Evolutionary conservation across 2,797 vertebrate genomes (phyloP), one percentile per base, ranked within the genome.

Genomic region (Channa striata): DNA sequence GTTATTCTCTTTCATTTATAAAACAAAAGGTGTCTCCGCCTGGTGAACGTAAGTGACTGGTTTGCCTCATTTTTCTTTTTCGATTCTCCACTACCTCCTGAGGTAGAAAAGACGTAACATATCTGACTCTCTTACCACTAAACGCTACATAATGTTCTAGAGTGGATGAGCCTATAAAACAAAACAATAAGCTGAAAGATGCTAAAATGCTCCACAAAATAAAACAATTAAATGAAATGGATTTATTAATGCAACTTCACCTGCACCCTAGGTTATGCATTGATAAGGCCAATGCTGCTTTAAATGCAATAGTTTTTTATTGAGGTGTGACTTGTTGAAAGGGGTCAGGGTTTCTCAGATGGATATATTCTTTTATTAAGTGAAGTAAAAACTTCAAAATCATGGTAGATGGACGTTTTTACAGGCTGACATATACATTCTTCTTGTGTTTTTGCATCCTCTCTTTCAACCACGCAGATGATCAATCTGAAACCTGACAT

Each of bases 401-500:
- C 68, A 12, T 30, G 25, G 25, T 6, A 3, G 6, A 10, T 54
- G 33, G 11, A 12, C 1, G 47, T 39, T 9, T 59, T 48, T 11
- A 12, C 56, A 17, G 9, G 8, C 14, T 10, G 48, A 43, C 13
- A 74, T 65, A 46, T 8, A 20, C 59, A 14, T 46, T 30, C 19
- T 50, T 61, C 49, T 59, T 74, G 16, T 19, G 43, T 1, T 46
- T n/a, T 17, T 62, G 7, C 57, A 34, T 76, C 57, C 65, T 65
- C 52, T 53, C 12, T 23, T 56, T 46, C 8, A 43, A 60, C 78
- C 63, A 78, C 70, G 71, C 68, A 72, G 49, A 77, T 48, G 62
- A 74, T 79, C 77, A 72, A 60, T 68, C 51, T 62, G 54, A 80
- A 80, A 60, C 40, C 48, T 59, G 74, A 81, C 68, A 78, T 87